Percentiles rank a stretch among this genome's conserved stretches.
phyloP scores from a whole-genome alignment of 2,113 vertebrate genomes.

The Halichoeres trimaculatus region DNA sequence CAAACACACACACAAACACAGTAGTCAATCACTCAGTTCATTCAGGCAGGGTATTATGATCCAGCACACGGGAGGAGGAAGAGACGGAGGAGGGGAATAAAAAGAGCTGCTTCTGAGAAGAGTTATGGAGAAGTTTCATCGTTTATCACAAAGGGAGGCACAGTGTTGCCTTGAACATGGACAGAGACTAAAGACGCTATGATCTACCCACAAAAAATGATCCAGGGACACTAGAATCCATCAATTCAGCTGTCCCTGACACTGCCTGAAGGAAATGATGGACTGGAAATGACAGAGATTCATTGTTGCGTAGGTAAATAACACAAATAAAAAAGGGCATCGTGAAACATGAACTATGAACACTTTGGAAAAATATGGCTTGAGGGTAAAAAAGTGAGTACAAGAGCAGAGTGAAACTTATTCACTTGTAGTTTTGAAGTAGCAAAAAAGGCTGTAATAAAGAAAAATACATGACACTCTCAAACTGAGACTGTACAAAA shows the following conservation, averaged over 20 bases:
- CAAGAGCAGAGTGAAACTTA: no score
- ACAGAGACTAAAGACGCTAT: slow-evolving; percentile 74
- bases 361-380: not conserved
- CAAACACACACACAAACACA: slow-evolving; percentile 10
- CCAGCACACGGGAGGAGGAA: slow-evolving; percentile 2
- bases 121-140: slow-evolving; percentile 64
- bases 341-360: not conserved
- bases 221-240: slow-evolving; percentile 46
- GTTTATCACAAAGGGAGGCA: slow-evolving; percentile 60
- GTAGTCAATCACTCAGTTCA: slow-evolving; percentile 52
- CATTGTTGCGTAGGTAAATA: slow-evolving; percentile 20
- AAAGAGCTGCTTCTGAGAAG: slow-evolving; percentile 20
- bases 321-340: not conserved
- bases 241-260: slow-evolving; percentile 61
- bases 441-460: no score
- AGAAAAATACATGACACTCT: no score
- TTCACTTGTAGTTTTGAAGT: no score
- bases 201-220: slow-evolving; percentile 62
- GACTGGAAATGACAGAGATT: slow-evolving; percentile 31
- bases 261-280: slow-evolving; percentile 27
- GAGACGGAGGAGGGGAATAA: slow-evolving; percentile 12
- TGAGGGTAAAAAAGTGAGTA: not conserved
- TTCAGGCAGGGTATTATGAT: slow-evolving; percentile 42
- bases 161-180: slow-evolving; percentile 72
- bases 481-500: no score